These are phyloP conservation scores for Esox niger DNA, from an alignment of 2,113 vertebrate species.

Conservation along the genomic window DNA sequence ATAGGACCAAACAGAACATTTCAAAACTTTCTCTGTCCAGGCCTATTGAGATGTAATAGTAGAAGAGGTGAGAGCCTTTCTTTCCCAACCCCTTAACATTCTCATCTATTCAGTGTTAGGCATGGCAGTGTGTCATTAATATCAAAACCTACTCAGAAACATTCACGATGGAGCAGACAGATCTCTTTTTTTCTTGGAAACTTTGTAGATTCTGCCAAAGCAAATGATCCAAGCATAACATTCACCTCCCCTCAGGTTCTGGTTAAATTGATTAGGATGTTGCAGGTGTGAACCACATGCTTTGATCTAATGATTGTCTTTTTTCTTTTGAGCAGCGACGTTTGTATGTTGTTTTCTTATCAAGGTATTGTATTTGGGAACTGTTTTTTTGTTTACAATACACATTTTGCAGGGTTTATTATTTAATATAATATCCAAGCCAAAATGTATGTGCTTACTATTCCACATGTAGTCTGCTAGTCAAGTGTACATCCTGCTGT, in stretches of 20 bases:
- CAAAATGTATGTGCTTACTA: no score
- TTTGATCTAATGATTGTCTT: background rate
- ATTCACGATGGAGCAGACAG: constrained; percentile 37
- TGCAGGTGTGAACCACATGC: background rate
- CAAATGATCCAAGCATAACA: constrained; percentile 21
- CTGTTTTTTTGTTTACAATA: no score
- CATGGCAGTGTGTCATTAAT: constrained; percentile 37
- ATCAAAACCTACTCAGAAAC: constrained; percentile 35
- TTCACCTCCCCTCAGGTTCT: constrained; percentile 9
- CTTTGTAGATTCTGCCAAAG: constrained; percentile 17
- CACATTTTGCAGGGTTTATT: no score
- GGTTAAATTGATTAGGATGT: constrained; percentile 20
- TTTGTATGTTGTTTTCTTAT: background rate
- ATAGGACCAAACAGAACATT: background rate
- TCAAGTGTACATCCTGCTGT: no score
- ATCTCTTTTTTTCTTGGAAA: constrained; percentile 25
- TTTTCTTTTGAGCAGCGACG: no score
- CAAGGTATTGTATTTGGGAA: background rate
- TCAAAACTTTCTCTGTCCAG: background rate
- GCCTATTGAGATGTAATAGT: constrained; percentile 40
- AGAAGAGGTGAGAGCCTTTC: constrained; percentile 37
- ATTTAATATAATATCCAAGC: no score
- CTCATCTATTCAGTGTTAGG: constrained; percentile 50
- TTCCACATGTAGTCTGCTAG: no score
- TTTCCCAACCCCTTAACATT: constrained; percentile 32